These are phyloP conservation scores for Creontiades dilutus DNA, from an alignment of 2,888 invertebrate genomes.

Conservation along the genomic window DNA sequence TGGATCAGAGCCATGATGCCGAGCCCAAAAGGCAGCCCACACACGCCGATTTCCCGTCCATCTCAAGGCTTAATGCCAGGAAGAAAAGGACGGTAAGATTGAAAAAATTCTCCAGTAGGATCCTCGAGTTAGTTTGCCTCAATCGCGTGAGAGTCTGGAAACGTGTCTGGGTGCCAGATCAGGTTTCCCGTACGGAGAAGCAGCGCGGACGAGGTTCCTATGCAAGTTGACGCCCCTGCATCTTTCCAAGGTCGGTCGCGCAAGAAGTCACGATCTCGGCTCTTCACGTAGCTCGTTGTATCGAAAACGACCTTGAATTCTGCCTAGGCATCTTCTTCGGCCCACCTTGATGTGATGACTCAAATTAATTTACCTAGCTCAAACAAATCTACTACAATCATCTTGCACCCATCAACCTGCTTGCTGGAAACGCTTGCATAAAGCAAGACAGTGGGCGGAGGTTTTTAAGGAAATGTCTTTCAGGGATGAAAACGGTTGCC, in stretches of 20 bases:
- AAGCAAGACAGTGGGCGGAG: no score
- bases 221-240: slow-evolving; percentile 52
- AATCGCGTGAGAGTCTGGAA: neutral
- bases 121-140: neutral
- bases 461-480: no score
- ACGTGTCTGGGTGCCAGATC: slow-evolving; percentile 23
- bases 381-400: no score
- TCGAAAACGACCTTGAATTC: neutral
- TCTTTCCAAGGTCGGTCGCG: slow-evolving; percentile 6
- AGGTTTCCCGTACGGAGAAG: neutral
- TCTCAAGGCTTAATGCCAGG: neutral
- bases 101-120: neutral
- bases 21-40: no score
- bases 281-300: slow-evolving; percentile 24
- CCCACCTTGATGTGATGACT: neutral
- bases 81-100: neutral
- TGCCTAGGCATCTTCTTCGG: neutral
- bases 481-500: no score
- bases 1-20: no score
- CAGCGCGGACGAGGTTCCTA: neutral
- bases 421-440: no score
- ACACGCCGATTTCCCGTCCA: neutral
- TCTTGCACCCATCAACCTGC: no score
- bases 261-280: slow-evolving; percentile 52
- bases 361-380: neutral